phyloP scores from a whole-genome alignment of 2,797 vertebrate species.

The Emydoidea blandingii region DNA sequence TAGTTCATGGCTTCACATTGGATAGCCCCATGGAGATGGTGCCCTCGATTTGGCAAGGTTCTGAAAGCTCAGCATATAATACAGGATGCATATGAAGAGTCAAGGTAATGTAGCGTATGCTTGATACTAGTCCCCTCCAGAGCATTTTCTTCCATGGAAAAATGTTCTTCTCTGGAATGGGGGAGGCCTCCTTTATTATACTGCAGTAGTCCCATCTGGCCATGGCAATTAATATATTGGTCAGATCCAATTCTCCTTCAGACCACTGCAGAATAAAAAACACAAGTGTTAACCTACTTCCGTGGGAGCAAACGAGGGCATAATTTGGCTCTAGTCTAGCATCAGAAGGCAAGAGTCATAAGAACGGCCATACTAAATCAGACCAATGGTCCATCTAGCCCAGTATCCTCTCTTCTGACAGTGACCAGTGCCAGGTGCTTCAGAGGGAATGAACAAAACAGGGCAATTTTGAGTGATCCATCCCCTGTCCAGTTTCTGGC shows the following conservation, averaged over 20 bases:
- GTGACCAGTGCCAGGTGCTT: background rate
- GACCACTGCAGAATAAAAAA: conserved; percentile 74
- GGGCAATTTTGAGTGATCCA: background rate
- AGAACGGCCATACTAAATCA: background rate
- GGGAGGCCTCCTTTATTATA: background rate
- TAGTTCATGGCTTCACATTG: background rate
- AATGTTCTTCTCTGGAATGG: background rate
- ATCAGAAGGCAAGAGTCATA: background rate
- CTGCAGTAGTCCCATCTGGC: background rate
- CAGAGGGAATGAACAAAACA: background rate
- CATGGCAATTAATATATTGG: background rate
- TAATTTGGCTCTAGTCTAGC: background rate
- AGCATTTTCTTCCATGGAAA: background rate
- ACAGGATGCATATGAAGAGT: background rate
- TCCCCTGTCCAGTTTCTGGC: background rate
- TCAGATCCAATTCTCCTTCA: conserved; percentile 60
- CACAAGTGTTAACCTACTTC: background rate
- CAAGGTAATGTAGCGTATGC: background rate
- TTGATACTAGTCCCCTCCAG: background rate
- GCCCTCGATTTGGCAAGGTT: conserved; percentile 23
- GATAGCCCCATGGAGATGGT: conserved; percentile 19
- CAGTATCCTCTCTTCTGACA: too few relatives aligned
- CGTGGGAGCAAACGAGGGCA: background rate
- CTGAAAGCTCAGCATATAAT: conserved; percentile 14
- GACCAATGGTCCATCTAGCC: background rate